phyloP scores from a whole-genome alignment of 2,113 vertebrate species.

The Oceanites oceanicus region DNA sequence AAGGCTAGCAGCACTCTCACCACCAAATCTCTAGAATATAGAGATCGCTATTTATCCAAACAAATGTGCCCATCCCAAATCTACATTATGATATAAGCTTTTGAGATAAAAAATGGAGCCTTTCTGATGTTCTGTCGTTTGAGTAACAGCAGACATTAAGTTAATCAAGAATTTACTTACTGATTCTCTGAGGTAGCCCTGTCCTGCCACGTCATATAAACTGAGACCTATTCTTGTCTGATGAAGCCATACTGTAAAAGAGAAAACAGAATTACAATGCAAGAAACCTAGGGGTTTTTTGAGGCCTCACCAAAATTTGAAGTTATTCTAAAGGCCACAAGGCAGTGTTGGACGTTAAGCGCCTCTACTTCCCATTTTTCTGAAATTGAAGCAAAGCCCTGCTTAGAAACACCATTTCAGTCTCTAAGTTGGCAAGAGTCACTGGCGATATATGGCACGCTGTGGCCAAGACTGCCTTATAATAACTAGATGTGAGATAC shows the following conservation, averaged over 20 bases:
- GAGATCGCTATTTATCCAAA: background rate
- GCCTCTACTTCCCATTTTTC: background rate
- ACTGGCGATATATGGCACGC: rapidly evolving
- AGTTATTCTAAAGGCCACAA: background rate
- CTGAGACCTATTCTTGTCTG: conserved; percentile 97
- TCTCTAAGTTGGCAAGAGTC: background rate
- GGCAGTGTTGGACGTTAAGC: background rate
- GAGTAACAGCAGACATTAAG: background rate
- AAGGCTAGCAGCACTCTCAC: background rate
- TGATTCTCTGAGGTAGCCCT: conserved; percentile 96
- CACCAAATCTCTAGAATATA: background rate
- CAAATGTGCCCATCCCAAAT: background rate
- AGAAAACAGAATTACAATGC: background rate
- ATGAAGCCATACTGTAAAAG: conserved; percentile 89
- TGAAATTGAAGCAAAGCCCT: background rate
- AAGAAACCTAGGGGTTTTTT: background rate
- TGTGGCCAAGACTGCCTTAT: background rate
- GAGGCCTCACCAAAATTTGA: background rate
- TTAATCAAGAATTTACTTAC: conserved; percentile 73
- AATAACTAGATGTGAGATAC: background rate
- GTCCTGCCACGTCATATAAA: conserved; percentile 96
- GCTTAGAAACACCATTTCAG: background rate
- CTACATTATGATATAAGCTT: background rate
- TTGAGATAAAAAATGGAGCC: background rate
- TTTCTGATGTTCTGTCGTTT: background rate